These are phyloP conservation scores for Megaptera novaeangliae DNA, from an alignment of 2,113 vertebrate genomes.

Conservation along the genomic window DNA sequence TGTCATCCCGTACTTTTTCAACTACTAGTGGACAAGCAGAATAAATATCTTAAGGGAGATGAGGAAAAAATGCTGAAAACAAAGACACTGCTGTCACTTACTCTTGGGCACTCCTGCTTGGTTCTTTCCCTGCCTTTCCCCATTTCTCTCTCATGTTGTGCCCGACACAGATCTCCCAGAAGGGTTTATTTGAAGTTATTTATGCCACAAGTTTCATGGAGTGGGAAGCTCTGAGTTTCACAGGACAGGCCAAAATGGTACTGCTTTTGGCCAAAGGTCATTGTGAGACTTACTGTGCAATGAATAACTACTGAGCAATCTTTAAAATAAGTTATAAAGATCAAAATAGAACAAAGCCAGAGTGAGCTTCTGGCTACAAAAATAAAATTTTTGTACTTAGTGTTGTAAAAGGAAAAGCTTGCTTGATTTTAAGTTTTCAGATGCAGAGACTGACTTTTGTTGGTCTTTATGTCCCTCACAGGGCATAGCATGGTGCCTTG, in stretches of 20 bases:
- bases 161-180: not conserved
- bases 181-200: conserved; percentile 62
- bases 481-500: not conserved
- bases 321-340: conserved; percentile 65
- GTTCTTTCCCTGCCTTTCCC: not conserved
- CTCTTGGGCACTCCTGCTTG: not conserved
- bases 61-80: not conserved
- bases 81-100: not conserved
- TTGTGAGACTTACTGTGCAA: conserved; percentile 41
- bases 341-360: conserved; percentile 56
- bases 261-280: conserved; percentile 60
- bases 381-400: conserved; percentile 53
- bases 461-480: not conserved
- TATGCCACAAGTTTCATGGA: conserved; percentile 28
- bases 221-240: conserved; percentile 29
- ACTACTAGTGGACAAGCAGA: not conserved
- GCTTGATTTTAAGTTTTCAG: not conserved
- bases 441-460: not conserved
- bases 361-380: conserved; percentile 45
- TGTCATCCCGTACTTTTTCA: not conserved
- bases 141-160: not conserved
- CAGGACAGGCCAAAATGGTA: conserved; percentile 36
- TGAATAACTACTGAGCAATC: conserved; percentile 34
- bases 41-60: not conserved
- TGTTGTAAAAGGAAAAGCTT: conserved; percentile 36